These are phyloP conservation scores for Trididemnum miniatum DNA, from an alignment of 23 tunicate genomes.

Conservation along the genomic window DNA sequence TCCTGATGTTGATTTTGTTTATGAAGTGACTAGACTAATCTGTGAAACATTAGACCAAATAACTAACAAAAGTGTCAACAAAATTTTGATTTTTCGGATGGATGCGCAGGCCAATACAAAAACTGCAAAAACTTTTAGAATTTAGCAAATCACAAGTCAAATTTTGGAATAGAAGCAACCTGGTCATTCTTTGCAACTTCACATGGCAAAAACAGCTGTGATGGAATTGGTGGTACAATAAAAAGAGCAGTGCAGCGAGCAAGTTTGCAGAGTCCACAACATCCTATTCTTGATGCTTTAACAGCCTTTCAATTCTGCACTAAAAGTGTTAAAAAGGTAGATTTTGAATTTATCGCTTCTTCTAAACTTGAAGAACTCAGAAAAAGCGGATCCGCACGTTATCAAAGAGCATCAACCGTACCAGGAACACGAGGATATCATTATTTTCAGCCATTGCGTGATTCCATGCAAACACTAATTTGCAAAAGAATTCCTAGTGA, in stretches of 20 bases:
- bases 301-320: neutral
- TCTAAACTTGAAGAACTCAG: slow-evolving; percentile 1
- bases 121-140: neutral
- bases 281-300: slow-evolving; percentile 7
- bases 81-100: neutral
- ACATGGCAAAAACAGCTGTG: neutral
- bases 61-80: neutral
- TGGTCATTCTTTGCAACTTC: neutral
- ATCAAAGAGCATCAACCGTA: neutral
- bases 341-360: neutral
- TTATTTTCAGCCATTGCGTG: too few relatives aligned
- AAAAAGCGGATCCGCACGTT: slow-evolving; percentile 9
- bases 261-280: slow-evolving; percentile 8
- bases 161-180: neutral
- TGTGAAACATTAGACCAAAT: too few relatives aligned
- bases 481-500: too few relatives aligned
- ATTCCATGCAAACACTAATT: too few relatives aligned
- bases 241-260: neutral
- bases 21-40: too few relatives aligned
- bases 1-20: neutral
- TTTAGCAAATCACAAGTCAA: neutral
- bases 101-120: neutral
- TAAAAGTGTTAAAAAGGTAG: too few relatives aligned
- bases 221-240: neutral
- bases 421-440: slow-evolving; percentile 26